phyloP scores from a whole-genome alignment of 37 sponge, comb jelly and placozoan genomes.

The Tethya wilhelma region DNA sequence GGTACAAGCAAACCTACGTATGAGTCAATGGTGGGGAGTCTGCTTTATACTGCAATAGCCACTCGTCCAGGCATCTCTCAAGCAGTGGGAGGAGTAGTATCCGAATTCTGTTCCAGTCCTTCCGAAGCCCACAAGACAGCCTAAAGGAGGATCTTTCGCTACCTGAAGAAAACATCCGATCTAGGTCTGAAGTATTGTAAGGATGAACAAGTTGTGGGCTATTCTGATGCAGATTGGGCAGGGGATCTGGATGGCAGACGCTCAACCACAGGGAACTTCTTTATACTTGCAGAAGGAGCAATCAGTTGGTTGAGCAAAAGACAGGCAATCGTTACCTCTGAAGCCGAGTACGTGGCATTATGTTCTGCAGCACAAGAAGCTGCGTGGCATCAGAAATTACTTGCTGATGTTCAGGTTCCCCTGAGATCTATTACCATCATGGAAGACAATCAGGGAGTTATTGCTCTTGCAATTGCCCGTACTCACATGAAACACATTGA shows the following conservation, averaged over 20 bases:
- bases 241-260: slow-evolving; percentile 56
- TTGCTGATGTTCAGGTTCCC: background rate
- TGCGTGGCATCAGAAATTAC: background rate
- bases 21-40: slow-evolving; percentile 63
- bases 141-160: slow-evolving; percentile 32
- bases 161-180: slow-evolving; percentile 41
- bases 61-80: slow-evolving; percentile 44
- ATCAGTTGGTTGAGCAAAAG: slow-evolving; percentile 19
- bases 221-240: slow-evolving; percentile 52
- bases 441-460: background rate
- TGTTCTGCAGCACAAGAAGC: slow-evolving; percentile 28
- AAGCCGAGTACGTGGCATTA: slow-evolving; percentile 27
- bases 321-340: slow-evolving; percentile 26
- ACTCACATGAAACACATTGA: slow-evolving; percentile 39
- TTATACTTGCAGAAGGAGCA: slow-evolving; percentile 12
- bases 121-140: slow-evolving; percentile 45
- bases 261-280: slow-evolving; percentile 29
- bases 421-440: background rate
- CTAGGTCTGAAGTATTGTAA: slow-evolving; percentile 27
- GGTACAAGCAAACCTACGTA: slow-evolving; percentile 38
- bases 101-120: slow-evolving; percentile 20
- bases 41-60: slow-evolving; percentile 30
- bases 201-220: slow-evolving; percentile 26
- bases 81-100: slow-evolving; percentile 58
- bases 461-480: slow-evolving; percentile 15